Evolutionary conservation across 2,888 invertebrate species (phyloP).

Genomic region (Dolomedes plantarius): DNA sequence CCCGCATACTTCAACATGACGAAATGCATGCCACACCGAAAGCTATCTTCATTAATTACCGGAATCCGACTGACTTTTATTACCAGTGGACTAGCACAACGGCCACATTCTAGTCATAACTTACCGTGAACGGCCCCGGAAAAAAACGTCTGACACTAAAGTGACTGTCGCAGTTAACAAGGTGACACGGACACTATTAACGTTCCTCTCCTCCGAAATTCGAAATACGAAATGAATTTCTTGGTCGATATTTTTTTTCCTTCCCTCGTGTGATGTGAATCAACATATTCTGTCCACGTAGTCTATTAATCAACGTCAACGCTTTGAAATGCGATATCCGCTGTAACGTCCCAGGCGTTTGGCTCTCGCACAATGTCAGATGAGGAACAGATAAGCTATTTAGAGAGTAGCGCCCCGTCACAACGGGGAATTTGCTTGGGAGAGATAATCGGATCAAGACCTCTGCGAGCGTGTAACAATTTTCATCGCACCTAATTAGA

Average conservation of each 20-base stretch:
- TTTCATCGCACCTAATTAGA: background rate
- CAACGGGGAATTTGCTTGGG: background rate
- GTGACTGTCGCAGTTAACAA: slow-evolving; percentile 15
- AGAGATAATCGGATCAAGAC: background rate
- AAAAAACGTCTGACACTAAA: background rate
- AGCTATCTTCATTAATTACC: slow-evolving; percentile 11
- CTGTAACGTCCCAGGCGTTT: background rate
- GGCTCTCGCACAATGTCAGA: background rate
- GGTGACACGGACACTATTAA: slow-evolving; percentile 13
- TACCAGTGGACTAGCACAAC: background rate
- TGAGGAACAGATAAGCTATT: background rate
- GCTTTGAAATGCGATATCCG: background rate
- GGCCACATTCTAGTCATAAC: background rate
- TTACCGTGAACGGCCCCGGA: background rate
- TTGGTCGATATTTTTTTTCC: background rate
- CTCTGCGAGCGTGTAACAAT: background rate
- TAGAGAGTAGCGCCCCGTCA: background rate
- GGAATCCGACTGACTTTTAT: background rate
- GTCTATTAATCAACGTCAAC: slow-evolving; percentile 1
- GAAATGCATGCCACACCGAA: background rate
- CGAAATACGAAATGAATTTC: slow-evolving; percentile 10
- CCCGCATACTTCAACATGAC: slow-evolving; percentile 1
- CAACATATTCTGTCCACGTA: slow-evolving; percentile 6
- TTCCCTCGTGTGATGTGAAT: background rate
- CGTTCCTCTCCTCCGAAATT: background rate